Evolutionary conservation across 1,140 invertebrate species (phyloP).

Genomic region (Drosophila equinoxialis): DNA sequence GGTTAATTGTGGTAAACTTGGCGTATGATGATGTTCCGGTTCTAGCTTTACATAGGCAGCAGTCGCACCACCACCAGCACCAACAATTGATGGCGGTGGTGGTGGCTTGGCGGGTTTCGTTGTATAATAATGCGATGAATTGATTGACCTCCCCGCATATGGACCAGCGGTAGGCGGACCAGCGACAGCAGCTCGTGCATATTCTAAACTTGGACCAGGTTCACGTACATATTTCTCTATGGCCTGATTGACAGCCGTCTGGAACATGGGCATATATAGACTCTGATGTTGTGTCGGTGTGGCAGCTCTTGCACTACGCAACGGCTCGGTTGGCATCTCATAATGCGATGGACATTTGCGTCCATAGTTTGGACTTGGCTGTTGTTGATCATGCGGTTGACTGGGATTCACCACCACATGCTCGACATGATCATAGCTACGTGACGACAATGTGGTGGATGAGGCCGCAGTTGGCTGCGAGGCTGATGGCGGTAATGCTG

Average conservation of each 20-base stretch:
- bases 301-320: constrained; percentile 32
- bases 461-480: constrained; percentile 7
- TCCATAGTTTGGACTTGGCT: constrained; percentile 74
- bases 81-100: neutral
- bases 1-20: constrained; percentile 29
- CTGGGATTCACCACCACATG: constrained; percentile 75
- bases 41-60: constrained; percentile 52
- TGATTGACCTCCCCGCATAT: constrained; percentile 7
- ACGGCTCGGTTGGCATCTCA: constrained; percentile 48
- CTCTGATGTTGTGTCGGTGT: constrained; percentile 56
- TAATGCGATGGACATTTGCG: constrained; percentile 76
- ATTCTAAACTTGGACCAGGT: constrained; percentile 58
- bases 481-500: constrained; percentile 1
- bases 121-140: constrained; percentile 2
- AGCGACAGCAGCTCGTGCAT: neutral
- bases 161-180: neutral
- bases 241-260: constrained; percentile 64
- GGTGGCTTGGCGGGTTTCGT: neutral
- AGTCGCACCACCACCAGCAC: neutral
- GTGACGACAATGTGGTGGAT: constrained; percentile 15
- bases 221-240: constrained; percentile 71
- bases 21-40: constrained; percentile 38
- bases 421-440: constrained; percentile 48
- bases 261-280: constrained; percentile 75
- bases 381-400: constrained; percentile 67